Base-by-base conservation (phyloP, 1,140 invertebrate genomes). In the Ericerus pela region DNA sequence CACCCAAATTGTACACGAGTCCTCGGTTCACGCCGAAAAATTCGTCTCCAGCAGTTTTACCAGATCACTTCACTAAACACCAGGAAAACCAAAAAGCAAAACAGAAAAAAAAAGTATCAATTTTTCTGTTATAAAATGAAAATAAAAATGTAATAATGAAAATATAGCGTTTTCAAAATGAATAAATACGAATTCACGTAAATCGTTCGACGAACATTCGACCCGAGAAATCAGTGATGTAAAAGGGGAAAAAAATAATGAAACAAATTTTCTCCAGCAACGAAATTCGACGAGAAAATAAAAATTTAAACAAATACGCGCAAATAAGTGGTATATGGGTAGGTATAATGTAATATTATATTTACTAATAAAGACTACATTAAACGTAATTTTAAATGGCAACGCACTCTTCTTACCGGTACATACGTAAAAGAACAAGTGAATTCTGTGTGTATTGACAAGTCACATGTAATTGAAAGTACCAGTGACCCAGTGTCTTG, bases 401-500 rank as follows among this genome's bases (percentile, higher is more conserved):
- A n/a, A n/a, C n/a, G n/a, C n/a, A n/a, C n/a, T n/a, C n/a, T n/a
- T n/a, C n/a, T n/a, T n/a, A n/a, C n/a, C 37, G 37, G 37, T 41
- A 18, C 20, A 16, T 41, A 41, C 37, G 20, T 41, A 41, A 41
- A 41, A 41, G 37, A 41, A 41, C 37, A 41, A 41, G 37, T 41
- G 37, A 41, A 41, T 41, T 41, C 37, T 41, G 14, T n/a, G n/a
- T n/a, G n/a, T 41, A 41, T 41, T 41, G 37, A 41, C 37, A 41
- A 41, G 37, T 41, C 37, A 41, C 37, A 41, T 41, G 37, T 41
- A 41, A 41, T 41, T 41, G 37, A 41, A 41, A 41, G 37, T 41
- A 41, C 37, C 37, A 41, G 14, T 41, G 37, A 41, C 37, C 37
- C 37, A 41, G 37, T 41, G 37, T 41, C 37, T 41, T 41, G n/a